Base-by-base conservation (phyloP, 2,888 invertebrate genomes). In the Ectemnius continuus region DNA sequence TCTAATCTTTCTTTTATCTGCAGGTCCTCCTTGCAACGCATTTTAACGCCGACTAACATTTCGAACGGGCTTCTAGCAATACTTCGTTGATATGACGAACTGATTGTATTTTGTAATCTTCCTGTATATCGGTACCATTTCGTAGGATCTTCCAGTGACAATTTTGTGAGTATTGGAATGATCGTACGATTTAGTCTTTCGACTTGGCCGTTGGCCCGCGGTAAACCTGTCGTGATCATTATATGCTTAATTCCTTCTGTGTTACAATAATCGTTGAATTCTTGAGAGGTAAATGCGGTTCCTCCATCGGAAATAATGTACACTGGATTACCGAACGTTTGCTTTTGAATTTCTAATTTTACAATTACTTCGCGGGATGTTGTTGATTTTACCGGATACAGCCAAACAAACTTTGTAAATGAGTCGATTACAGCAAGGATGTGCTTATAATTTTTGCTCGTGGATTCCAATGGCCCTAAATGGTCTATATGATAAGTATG, bases 401-500 rank as follows among this genome's bases (percentile, higher is more conserved):
- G 16, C 67, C 67, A 61, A 52, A 62, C 61, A 20, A 20, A 20
- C n/a, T 62, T 68, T 6, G 52, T 62, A 48, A 68, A 68, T 23
- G 46, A 23, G 48, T 67, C 67, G 2, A 64, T 67, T 20, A 72
- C 46, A 6, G 58, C 48, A 18, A 80, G 62, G 23, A 80, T 56
- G 48, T 74, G 65, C 0, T 73, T 61, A 16, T 77, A 77, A 11
- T 62, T 68, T n/a, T 75, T 77, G 18, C 47, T 48, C 11, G 73
- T 73, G 0, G 71, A 64, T 18, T 61, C 45, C 57, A 77, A 48
- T 4, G 76, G 75, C 5, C 70, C 74, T 3, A 76, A 6, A 18
- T 79, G 76, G 20, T 79, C 75, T 6, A 73, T 59, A n/a, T 75
- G 71, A 46, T 75, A 73, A 0, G 70, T 69, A 0, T 60, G 23